Evolutionary conservation across 1,140 invertebrate species (phyloP), one percentile per base, ranked within the genome.

Genomic region (Neomicropteryx cornuta): DNA sequence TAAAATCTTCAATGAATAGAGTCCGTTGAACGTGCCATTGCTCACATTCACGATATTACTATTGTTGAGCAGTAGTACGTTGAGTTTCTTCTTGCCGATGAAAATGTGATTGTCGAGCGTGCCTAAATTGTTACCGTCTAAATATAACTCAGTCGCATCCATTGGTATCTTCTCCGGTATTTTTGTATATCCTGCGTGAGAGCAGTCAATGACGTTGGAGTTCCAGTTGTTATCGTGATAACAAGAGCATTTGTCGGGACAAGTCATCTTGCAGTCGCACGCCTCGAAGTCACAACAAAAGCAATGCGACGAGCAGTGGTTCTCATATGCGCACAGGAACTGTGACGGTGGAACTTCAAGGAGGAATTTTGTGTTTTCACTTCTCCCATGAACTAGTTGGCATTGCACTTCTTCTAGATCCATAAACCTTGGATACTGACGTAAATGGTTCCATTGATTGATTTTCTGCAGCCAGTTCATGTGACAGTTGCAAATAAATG

Each of bases 251-350:
- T 87, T 82, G 18, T 73, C 69, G 6, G 87, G 87, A 52, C 87
- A 92, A 3, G 82, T 87, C 86, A 90, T 90, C 61, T 89, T 83
- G 51, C 87, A 91, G 54, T 89, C 86, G 56, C 87, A 92, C 18
- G 86, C 86, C 60, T 89, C 86, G 59, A 87, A 90, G 41, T 90
- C 86, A 55, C 87, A 92, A 56, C 87, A 91, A 51, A 87, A 84
- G 53, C 87, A 91, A 28, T 87, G 71, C 6, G 84, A 78, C 52
- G 87, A 88, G 59, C 87, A 92, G 56, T 90, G 87, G 14, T 80
- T 81, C 53, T 84, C 79, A 68, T 91, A 91, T 4, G 77, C 76
- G 62, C 87, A 92, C 37, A 92, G 68, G 56, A 90, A 91, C 50
- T 89, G 82, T 11, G 82, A 80, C n/a, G 81, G 70, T 49, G 81